A percentile compares a stretch with the other conserved stretches of the same genome.
phyloP scores from a whole-genome alignment of 64 coral and sea anemone species.

The Montipora cactus region DNA sequence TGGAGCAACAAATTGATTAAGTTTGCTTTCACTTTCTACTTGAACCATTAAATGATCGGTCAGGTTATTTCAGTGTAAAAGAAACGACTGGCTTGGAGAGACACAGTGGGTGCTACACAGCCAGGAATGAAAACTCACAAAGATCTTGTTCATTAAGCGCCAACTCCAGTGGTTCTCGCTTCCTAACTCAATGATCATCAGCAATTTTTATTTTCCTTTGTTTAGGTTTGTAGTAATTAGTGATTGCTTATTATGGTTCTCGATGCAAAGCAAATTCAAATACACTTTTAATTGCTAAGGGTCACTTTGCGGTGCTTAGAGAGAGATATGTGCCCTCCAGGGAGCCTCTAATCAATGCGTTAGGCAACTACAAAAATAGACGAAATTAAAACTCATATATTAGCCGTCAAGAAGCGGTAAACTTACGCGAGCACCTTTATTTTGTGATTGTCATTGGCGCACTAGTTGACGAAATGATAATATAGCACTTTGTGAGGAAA shows the following conservation, averaged over 20 bases:
- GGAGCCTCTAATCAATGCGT: constrained; percentile 24
- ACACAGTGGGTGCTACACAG: constrained; percentile 30
- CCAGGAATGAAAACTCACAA: constrained; percentile 44
- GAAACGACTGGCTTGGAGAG: neutral
- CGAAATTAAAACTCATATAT: constrained; percentile 56
- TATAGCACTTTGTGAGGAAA: constrained; percentile 10
- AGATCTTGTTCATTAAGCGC: constrained; percentile 43
- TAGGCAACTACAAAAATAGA: constrained; percentile 46
- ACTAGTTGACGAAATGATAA: neutral
- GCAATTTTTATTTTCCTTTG: constrained; percentile 63
- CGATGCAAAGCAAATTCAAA: constrained; percentile 67
- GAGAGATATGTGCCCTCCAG: constrained; percentile 35
- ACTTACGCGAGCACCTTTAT: constrained; percentile 5
- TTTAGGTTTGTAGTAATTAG: constrained; percentile 57
- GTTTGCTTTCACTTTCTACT: constrained; percentile 24
- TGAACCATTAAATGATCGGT: constrained; percentile 25
- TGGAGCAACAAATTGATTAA: constrained; percentile 22
- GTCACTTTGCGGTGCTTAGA: constrained; percentile 55
- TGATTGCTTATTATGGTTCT: constrained; percentile 60
- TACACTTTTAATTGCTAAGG: constrained; percentile 56
- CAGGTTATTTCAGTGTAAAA: constrained; percentile 14
- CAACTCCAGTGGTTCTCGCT: constrained; percentile 54
- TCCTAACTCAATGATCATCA: constrained; percentile 49
- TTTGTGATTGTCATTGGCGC: neutral
- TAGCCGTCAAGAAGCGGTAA: constrained; percentile 36